Evolutionary conservation across 2,797 vertebrate species (phyloP).

Genomic region (Clarias platycephalus): DNA sequence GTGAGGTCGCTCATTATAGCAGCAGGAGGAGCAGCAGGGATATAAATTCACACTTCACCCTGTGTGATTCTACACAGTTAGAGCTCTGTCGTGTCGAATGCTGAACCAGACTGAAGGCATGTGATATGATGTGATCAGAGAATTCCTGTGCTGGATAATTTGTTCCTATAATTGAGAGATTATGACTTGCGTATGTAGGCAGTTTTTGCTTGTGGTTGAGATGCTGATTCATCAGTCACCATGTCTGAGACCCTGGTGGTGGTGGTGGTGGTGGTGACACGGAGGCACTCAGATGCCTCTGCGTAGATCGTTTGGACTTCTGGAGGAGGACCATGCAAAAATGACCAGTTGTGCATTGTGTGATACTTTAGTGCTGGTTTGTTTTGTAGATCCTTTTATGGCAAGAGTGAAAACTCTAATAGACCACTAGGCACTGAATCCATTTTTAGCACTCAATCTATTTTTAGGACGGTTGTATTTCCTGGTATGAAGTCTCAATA

Average conservation of each 20-base stretch:
- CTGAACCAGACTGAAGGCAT: constrained; percentile 14
- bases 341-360: neutral
- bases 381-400: neutral
- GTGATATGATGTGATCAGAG: constrained; percentile 18
- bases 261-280: neutral
- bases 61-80: neutral
- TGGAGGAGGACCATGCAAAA: neutral
- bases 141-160: neutral
- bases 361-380: neutral
- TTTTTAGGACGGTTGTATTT: neutral
- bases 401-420: neutral
- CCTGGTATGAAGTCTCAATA: neutral
- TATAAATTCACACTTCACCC: constrained; percentile 18
- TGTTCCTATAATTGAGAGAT: neutral
- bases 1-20: constrained; percentile 18
- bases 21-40: neutral
- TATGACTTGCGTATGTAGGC: neutral
- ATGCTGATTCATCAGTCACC: constrained; percentile 9
- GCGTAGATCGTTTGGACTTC: neutral
- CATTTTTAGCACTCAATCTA: neutral
- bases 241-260: neutral
- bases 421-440: neutral
- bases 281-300: neutral
- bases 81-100: neutral
- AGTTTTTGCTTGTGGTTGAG: neutral